Evolutionary conservation across 2,113 vertebrate species (phyloP).

Genomic region (Reinhardtius hippoglossoides): DNA sequence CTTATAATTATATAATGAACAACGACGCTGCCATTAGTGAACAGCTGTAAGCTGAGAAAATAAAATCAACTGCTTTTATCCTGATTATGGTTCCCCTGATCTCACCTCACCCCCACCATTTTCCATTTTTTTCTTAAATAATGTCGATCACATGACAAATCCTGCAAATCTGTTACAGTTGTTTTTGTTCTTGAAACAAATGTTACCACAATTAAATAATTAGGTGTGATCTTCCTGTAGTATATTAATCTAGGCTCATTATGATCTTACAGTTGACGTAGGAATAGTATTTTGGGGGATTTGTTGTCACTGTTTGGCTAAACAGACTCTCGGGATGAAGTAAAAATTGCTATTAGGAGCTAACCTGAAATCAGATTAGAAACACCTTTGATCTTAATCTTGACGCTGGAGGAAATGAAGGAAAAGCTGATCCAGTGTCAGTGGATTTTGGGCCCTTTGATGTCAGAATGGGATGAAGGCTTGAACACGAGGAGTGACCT

Average conservation of each 20-base stretch:
- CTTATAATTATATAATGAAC: conserved; percentile 7
- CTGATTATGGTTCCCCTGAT: no score
- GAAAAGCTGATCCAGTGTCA: conserved; percentile 66
- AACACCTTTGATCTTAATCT: conserved; percentile 71
- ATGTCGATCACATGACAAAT: no score
- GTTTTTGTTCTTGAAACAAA: no score
- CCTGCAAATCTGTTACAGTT: no score
- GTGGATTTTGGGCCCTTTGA: conserved; percentile 66
- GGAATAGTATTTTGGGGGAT: background rate
- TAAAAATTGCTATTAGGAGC: conserved; percentile 52
- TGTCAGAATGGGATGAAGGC: conserved; percentile 45
- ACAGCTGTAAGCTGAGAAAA: conserved; percentile 31
- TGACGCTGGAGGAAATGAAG: conserved; percentile 65
- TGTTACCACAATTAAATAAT: background rate
- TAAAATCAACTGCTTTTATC: conserved; percentile 1
- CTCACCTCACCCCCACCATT: background rate
- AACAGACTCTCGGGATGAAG: conserved; percentile 20
- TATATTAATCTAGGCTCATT: background rate
- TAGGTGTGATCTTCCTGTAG: no score
- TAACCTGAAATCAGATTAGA: conserved; percentile 66
- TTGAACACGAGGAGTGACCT: conserved; percentile 51
- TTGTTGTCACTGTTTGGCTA: background rate
- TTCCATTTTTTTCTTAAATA: no score
- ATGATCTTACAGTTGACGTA: background rate
- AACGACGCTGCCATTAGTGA: background rate